These are phyloP conservation scores for Rhagonycha lutea DNA, from an alignment of 2,888 invertebrate genomes.

Conservation along the genomic window DNA sequence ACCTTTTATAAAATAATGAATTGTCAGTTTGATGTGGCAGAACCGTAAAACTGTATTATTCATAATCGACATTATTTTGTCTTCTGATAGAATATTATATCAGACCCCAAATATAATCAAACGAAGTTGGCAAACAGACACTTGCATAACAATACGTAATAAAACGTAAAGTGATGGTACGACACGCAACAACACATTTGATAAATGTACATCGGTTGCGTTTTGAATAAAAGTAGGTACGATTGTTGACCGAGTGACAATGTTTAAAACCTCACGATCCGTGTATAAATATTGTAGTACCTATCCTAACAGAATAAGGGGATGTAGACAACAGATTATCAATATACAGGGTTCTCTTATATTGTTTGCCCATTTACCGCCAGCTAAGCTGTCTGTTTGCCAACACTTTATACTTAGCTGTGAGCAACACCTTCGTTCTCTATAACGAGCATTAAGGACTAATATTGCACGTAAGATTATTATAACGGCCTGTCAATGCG, in stretches of 20 bases:
- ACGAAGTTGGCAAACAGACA: constrained; percentile 31
- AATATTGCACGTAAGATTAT: constrained; percentile 36
- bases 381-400: constrained; percentile 54
- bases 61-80: background rate
- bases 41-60: background rate
- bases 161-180: constrained; percentile 28
- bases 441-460: constrained; percentile 28
- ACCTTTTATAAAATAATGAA: background rate
- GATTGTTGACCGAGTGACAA: constrained; percentile 39
- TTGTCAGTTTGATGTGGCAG: background rate
- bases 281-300: constrained; percentile 53
- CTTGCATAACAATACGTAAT: constrained; percentile 37
- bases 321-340: constrained; percentile 54
- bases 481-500: constrained; percentile 48
- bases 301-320: constrained; percentile 49
- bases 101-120: constrained; percentile 30
- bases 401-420: constrained; percentile 47
- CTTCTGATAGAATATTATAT: background rate
- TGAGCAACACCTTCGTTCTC: constrained; percentile 29
- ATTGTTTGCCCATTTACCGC: constrained; percentile 56
- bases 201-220: constrained; percentile 35
- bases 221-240: constrained; percentile 25
- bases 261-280: constrained; percentile 47
- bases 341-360: constrained; percentile 47
- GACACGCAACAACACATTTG: constrained; percentile 34